Conservation (phyloP, 2,888 invertebrate species). For the Mycalesis mineus region DNA sequence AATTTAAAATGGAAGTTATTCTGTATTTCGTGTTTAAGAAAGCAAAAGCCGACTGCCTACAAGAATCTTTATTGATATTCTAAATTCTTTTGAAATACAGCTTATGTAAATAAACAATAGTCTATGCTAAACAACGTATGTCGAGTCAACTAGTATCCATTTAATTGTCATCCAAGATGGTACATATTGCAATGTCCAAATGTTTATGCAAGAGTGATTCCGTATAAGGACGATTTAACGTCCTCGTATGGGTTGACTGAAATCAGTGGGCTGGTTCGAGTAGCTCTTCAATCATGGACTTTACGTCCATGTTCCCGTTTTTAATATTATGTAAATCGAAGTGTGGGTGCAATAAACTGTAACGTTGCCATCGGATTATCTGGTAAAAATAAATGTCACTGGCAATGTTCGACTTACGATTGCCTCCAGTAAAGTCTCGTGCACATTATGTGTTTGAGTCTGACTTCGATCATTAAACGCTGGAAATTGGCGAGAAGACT, state of each 20-base stretch:
- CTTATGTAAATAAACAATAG: no score
- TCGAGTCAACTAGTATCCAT: no score
- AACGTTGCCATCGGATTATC: neutral
- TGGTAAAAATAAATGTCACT: neutral
- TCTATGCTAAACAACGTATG: no score
- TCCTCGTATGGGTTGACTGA: neutral
- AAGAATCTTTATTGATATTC: no score
- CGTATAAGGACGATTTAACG: slow-evolving; percentile 7
- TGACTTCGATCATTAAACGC: no score
- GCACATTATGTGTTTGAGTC: neutral
- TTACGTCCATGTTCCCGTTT: slow-evolving; percentile 3
- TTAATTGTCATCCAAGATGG: neutral
- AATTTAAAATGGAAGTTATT: no score
- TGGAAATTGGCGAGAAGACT: no score
- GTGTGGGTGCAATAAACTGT: neutral
- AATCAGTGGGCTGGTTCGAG: neutral
- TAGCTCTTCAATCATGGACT: neutral
- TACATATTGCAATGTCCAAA: neutral
- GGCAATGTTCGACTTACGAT: neutral
- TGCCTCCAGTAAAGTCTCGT: neutral
- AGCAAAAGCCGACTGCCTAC: no score
- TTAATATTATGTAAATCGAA: neutral
- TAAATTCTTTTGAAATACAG: no score
- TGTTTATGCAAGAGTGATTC: neutral
- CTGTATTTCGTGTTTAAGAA: no score